phyloP scores from a whole-genome alignment of 2,888 invertebrate genomes.

The Pocota personata region DNA sequence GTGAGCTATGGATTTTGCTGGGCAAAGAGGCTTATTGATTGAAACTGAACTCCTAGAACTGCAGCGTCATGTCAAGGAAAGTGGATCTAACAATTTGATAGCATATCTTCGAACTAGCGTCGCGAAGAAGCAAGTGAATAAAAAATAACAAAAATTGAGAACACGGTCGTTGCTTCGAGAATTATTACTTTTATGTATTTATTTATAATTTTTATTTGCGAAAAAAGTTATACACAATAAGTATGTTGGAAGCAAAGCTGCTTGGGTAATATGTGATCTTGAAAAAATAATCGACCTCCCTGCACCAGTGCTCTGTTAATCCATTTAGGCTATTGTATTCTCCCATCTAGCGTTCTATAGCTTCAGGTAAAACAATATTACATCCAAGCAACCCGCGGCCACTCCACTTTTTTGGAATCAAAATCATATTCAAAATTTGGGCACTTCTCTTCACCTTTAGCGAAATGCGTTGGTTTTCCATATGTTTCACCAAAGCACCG shows the following conservation, averaged over 20 bases:
- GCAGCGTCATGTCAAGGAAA: too few relatives aligned
- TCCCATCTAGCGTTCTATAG: constrained; percentile 70
- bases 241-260: not conserved
- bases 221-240: not conserved
- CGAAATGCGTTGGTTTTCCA: constrained; percentile 84
- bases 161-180: too few relatives aligned
- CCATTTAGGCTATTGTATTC: not conserved
- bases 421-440: constrained; percentile 84
- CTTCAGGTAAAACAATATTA: constrained; percentile 84
- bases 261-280: not conserved
- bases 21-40: too few relatives aligned
- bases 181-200: not conserved
- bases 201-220: not conserved
- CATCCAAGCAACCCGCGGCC: constrained; percentile 92
- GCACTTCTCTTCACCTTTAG: constrained; percentile 85
- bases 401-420: constrained; percentile 90
- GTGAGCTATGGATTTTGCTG: too few relatives aligned
- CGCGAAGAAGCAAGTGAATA: too few relatives aligned
- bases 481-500: constrained; percentile 87
- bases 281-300: not conserved
- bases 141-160: too few relatives aligned
- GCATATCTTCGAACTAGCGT: too few relatives aligned
- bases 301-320: not conserved
- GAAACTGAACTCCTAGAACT: too few relatives aligned
- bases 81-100: not conserved